Evolutionary conservation across 1,140 invertebrate species (phyloP).

Genomic region (Amyelois transitella): DNA sequence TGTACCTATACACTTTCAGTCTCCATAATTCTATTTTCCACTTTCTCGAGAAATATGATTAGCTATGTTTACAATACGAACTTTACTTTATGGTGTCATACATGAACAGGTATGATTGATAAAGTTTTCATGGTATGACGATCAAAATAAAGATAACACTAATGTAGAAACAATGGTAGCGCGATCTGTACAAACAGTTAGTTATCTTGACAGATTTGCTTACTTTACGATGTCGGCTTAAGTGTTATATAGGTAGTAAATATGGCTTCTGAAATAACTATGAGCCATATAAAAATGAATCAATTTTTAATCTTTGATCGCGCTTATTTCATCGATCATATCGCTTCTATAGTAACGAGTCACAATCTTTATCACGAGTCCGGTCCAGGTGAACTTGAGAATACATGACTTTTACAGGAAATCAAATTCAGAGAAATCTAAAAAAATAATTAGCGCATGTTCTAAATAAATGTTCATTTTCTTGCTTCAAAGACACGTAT

Average conservation of each 20-base stretch:
- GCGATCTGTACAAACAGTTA: conserved; percentile 39
- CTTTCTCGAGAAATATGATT: not conserved
- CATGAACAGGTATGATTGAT: conserved; percentile 2
- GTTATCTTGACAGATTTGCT: conserved; percentile 67
- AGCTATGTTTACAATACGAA: not conserved
- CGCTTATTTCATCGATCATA: too few relatives aligned
- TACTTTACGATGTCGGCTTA: conserved; percentile 22
- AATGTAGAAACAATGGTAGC: conserved; percentile 33
- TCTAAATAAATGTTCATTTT: not conserved
- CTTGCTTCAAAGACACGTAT: not conserved
- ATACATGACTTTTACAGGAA: too few relatives aligned
- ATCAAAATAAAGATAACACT: conserved; percentile 22
- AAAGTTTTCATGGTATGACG: conserved; percentile 1
- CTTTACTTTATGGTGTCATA: not conserved
- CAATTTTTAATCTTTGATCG: too few relatives aligned
- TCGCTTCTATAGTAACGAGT: too few relatives aligned
- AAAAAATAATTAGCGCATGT: not conserved
- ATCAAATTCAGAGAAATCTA: not conserved
- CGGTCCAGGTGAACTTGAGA: too few relatives aligned
- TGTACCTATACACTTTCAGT: not conserved
- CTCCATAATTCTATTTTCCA: not conserved
- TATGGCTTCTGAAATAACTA: conserved; percentile 51
- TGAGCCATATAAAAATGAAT: too few relatives aligned
- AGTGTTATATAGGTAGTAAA: conserved; percentile 36
- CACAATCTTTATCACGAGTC: too few relatives aligned